A percentile compares a stretch with the other conserved stretches of the same genome.
These are phyloP conservation scores for Apeira syringaria DNA, from an alignment of 2,888 invertebrate genomes.

Conservation along the genomic window DNA sequence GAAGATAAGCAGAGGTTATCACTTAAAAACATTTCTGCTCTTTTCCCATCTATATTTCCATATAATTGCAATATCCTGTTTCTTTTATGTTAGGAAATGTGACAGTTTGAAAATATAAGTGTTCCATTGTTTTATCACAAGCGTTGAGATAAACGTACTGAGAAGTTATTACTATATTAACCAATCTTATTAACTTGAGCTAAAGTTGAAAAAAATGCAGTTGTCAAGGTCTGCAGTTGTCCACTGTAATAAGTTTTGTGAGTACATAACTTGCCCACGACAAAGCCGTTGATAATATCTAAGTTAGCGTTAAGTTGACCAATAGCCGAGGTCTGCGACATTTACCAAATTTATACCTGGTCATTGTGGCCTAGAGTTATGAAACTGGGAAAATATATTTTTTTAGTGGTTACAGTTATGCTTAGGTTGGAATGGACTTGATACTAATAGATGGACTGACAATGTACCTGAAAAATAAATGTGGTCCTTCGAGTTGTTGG, in stretches of 20 bases:
- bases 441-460: no score
- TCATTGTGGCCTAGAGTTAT: slow-evolving; percentile 11
- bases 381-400: slow-evolving; percentile 11
- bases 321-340: slow-evolving; percentile 32
- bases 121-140: no score
- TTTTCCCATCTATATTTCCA: no score
- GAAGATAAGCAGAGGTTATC: no score
- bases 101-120: no score
- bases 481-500: no score
- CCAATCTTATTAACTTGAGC: background rate
- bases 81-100: no score
- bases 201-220: slow-evolving; percentile 10
- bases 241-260: slow-evolving; percentile 14
- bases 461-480: no score
- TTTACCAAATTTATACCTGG: slow-evolving; percentile 31
- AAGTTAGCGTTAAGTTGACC: slow-evolving; percentile 34
- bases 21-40: no score
- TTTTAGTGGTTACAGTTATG: slow-evolving; percentile 3
- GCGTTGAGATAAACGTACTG: no score
- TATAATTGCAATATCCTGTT: no score
- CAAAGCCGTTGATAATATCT: slow-evolving; percentile 37
- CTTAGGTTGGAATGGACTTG: background rate
- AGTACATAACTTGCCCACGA: slow-evolving; percentile 27
- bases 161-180: slow-evolving; percentile 8
- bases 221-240: slow-evolving; percentile 26